Percentiles rank a stretch among this genome's conserved stretches.
Conservation (phyloP, 2,113 vertebrate species). For the Hippocampus abdominalis region DNA sequence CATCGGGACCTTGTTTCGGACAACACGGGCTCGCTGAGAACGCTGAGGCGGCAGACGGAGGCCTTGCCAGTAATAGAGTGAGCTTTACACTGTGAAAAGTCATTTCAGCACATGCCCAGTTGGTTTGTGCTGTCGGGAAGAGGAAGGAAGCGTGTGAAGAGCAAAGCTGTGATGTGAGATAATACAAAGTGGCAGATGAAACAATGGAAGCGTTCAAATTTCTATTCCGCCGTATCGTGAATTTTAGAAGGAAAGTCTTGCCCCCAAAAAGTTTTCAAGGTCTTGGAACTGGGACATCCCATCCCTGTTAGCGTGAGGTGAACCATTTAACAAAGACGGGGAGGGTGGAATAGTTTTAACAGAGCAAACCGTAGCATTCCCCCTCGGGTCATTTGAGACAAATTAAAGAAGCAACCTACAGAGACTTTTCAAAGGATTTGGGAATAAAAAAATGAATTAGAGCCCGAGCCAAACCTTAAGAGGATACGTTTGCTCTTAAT, state of each 20-base stretch:
- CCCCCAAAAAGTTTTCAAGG: slow-evolving; percentile 10
- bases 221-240: slow-evolving; percentile 9
- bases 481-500: slow-evolving; percentile 29
- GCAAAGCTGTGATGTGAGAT: slow-evolving; percentile 13
- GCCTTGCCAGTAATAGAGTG: slow-evolving; percentile 29
- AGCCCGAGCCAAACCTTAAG: slow-evolving; percentile 32
- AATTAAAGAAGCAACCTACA: slow-evolving; percentile 18
- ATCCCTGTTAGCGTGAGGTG: slow-evolving; percentile 3
- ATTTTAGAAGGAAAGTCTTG: slow-evolving; percentile 8
- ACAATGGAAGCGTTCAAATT: slow-evolving; percentile 25
- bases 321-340: slow-evolving; percentile 16
- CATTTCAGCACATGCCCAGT: slow-evolving; percentile 37
- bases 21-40: slow-evolving; percentile 36
- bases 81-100: slow-evolving; percentile 31
- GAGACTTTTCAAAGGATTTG: slow-evolving; percentile 22
- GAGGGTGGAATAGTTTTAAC: slow-evolving; percentile 1
- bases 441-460: slow-evolving; percentile 39
- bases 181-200: slow-evolving; percentile 20
- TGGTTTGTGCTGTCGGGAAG: slow-evolving; percentile 10
- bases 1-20: slow-evolving; percentile 37
- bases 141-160: slow-evolving; percentile 6
- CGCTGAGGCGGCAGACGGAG: slow-evolving; percentile 25
- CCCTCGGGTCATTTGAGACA: neutral
- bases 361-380: slow-evolving; percentile 12
- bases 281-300: slow-evolving; percentile 35